Evolutionary conservation across 2,797 vertebrate species (phyloP).

Genomic region (Phrynocephalus guinanensis): DNA sequence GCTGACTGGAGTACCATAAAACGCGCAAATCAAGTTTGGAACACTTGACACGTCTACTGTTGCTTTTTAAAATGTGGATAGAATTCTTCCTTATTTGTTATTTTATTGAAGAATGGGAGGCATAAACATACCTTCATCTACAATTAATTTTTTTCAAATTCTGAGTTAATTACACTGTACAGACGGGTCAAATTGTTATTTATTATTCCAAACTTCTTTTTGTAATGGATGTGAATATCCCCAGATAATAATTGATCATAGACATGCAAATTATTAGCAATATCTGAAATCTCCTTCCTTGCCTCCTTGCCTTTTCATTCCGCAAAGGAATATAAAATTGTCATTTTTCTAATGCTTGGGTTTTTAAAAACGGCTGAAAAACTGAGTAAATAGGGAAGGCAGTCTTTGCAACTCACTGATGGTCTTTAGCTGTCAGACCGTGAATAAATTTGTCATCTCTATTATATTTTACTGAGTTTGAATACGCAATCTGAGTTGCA

Average conservation of each 20-base stretch:
- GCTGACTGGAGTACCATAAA: constrained; percentile 84
- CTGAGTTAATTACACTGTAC: constrained; percentile 63
- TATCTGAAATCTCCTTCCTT: constrained; percentile 29
- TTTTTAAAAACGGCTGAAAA: constrained; percentile 51
- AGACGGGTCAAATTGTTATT: constrained; percentile 46
- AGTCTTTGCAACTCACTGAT: background rate
- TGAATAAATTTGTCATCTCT: constrained; percentile 42
- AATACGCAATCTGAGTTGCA: constrained; percentile 41
- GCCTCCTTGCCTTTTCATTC: constrained; percentile 22
- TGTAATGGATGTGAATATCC: constrained; percentile 32
- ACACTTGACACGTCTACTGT: constrained; percentile 80
- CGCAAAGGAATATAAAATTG: constrained; percentile 34
- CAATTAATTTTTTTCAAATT: constrained; percentile 56
- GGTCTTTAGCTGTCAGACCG: constrained; percentile 36
- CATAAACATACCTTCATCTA: constrained; percentile 54
- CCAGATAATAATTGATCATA: constrained; percentile 42
- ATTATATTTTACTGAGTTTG: constrained; percentile 44
- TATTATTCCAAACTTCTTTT: constrained; percentile 48
- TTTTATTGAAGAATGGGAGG: constrained; percentile 32
- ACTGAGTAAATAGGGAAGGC: constrained; percentile 15
- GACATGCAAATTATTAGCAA: constrained; percentile 38
- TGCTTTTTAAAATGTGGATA: constrained; percentile 64
- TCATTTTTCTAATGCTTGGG: constrained; percentile 43
- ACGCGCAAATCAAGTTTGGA: constrained; percentile 86
- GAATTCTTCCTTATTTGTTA: constrained; percentile 29